Base-by-base conservation (phyloP, 1,140 invertebrate genomes). In the Stenopsyche tienmushanensis region DNA sequence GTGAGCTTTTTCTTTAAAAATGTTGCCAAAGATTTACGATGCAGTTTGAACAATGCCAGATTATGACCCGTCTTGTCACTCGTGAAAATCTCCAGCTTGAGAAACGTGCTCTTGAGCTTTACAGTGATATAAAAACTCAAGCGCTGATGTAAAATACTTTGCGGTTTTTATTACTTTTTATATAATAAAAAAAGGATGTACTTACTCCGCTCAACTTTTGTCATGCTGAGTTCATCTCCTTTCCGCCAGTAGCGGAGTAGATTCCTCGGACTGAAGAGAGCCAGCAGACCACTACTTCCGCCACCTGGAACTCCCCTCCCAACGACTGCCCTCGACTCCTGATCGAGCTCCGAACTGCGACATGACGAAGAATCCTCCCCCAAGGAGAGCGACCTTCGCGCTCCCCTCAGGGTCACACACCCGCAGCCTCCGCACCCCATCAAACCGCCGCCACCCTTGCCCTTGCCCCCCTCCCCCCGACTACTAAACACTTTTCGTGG, bases 171-270 rank as follows among this genome's bases (percentile, higher is more conserved):
- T n/a, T n/a, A n/a, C n/a, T n/a, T n/a, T n/a, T n/a, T n/a, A n/a
- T n/a, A n/a, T n/a, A n/a, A n/a, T 34, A 34, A 39, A 49, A 55
- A 52, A 52, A 60, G 13, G 39, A 49, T 47, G 10, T 62, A 87
- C 86, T 86, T 76, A 88, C 86, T 86, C 80, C 85, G 81, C 76
- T 87, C 86, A 53, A 85, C 84, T 74, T 86, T 85, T 8, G 85
- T 85, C 83, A 86, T 87, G 77, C 85, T 85, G 72, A 85, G 82
- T 67, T 84, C 83, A 68, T 84, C 82, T 62, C 72, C 71, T 66
- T 81, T 78, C 65, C 83, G 80, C 78, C 83, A 83, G 72, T 83
- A 83, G 64, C 79, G 77, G 39, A 83, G 75, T 69, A 82, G 83
- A 73, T 76, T 76, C 70, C 75, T 74, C 66, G 77, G 75, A 53